Evolutionary conservation across 2,797 vertebrate genomes (phyloP).

Genomic region (Apogon talboti): DNA sequence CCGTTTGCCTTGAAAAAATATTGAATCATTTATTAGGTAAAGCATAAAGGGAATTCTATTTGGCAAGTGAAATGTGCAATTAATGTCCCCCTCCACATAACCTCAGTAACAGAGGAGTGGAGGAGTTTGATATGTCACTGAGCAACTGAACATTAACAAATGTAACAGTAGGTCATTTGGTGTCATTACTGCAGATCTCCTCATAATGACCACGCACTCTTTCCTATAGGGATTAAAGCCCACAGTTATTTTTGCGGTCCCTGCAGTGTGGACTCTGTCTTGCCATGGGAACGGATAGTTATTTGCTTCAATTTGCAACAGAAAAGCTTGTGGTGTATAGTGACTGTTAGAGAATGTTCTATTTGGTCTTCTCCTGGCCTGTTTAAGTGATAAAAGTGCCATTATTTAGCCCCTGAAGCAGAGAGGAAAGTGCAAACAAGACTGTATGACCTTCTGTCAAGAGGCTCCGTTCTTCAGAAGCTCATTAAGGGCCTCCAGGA

Average conservation of each 20-base stretch:
- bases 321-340: conserved; percentile 89
- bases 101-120: neutral
- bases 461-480: conserved; percentile 88
- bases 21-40: neutral
- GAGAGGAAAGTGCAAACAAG: conserved; percentile 93
- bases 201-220: conserved; percentile 8
- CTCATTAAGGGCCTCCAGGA: conserved; percentile 89
- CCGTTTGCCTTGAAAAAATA: neutral
- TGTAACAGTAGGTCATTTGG: neutral
- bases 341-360: conserved; percentile 92
- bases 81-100: neutral
- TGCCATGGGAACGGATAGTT: conserved; percentile 83
- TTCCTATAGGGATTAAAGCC: neutral
- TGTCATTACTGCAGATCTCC: neutral
- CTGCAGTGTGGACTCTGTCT: conserved; percentile 68
- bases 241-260: conserved; percentile 33
- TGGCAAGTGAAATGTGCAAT: neutral
- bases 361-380: conserved; percentile 86
- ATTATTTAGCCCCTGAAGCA: conserved; percentile 91
- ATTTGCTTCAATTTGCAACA: conserved; percentile 90
- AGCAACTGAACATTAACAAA: neutral
- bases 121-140: conserved; percentile 2
- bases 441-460: conserved; percentile 87
- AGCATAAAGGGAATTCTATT: conserved; percentile 4
- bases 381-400: conserved; percentile 95